Evolutionary conservation across 2,888 invertebrate species (phyloP).

Genomic region (Plemyria rubiginata): DNA sequence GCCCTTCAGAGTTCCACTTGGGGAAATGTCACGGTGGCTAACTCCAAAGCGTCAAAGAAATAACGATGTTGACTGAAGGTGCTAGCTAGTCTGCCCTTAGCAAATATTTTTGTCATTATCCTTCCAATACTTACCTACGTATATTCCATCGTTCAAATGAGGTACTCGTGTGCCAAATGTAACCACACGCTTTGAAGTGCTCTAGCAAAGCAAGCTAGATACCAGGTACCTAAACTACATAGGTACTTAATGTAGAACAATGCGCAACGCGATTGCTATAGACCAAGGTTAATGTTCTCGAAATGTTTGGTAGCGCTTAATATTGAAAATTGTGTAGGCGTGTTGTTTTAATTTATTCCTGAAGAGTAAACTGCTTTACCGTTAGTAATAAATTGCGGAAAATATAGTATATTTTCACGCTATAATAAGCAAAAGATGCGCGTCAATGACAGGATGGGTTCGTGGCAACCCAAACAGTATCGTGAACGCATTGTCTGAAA

Average conservation of each 20-base stretch:
- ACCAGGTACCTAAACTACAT: neutral
- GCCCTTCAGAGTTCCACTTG: constrained; percentile 17
- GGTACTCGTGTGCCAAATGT: neutral
- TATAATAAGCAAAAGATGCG: too few species aligned
- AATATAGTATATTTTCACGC: too few species aligned
- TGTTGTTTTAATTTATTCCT: neutral
- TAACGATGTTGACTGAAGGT: constrained; percentile 15
- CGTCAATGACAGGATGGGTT: too few species aligned
- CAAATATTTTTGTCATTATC: constrained; percentile 9
- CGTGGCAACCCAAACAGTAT: too few species aligned
- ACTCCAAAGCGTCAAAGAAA: constrained; percentile 15
- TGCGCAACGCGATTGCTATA: neutral
- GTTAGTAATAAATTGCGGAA: neutral
- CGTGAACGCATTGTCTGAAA: too few species aligned
- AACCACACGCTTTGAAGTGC: neutral
- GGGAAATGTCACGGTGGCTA: constrained; percentile 21
- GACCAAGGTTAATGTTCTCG: constrained; percentile 1
- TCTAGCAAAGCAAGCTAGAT: neutral
- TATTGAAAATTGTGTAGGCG: neutral
- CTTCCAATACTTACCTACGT: neutral
- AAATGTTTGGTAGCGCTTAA: constrained; percentile 1
- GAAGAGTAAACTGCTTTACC: neutral
- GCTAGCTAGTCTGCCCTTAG: neutral
- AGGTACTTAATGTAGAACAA: neutral
- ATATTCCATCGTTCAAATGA: neutral